Conservation (phyloP, 2,113 vertebrate genomes). For the Rhipidura dahli region DNA sequence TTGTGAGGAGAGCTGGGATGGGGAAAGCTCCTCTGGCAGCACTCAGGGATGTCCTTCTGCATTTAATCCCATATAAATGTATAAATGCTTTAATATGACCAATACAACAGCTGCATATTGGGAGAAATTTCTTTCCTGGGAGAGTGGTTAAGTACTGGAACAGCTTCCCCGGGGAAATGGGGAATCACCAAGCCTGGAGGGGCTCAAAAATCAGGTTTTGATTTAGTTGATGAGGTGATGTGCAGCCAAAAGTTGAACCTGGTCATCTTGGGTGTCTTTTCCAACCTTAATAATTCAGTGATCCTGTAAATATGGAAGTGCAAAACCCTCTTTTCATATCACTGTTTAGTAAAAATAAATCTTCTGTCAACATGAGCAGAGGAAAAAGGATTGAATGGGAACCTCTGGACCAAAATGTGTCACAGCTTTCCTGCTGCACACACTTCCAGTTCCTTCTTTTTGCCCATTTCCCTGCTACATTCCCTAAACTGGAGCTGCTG, state of each 20-base stretch:
- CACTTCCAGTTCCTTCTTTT: background rate
- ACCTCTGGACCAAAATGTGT: background rate
- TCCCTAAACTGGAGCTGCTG: background rate
- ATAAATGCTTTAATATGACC: background rate
- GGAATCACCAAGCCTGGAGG: background rate
- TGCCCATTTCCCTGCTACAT: background rate
- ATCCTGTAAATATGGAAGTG: background rate
- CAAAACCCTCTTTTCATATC: background rate
- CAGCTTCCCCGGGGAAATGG: background rate
- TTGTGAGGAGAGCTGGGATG: background rate
- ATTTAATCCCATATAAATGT: background rate
- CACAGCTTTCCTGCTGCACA: background rate
- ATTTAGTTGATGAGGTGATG: fast-evolving
- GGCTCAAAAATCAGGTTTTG: background rate
- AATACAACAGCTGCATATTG: fast-evolving
- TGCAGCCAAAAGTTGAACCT: too few species aligned
- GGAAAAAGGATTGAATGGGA: background rate
- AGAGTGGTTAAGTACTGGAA: background rate
- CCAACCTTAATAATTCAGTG: background rate
- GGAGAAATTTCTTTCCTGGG: background rate
- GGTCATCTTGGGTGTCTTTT: background rate
- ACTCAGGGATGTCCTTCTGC: background rate
- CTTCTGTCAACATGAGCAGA: background rate
- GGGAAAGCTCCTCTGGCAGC: background rate
- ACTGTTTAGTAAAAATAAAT: background rate